Conservation (phyloP, 2,797 vertebrate species). For the Pampus argenteus region DNA sequence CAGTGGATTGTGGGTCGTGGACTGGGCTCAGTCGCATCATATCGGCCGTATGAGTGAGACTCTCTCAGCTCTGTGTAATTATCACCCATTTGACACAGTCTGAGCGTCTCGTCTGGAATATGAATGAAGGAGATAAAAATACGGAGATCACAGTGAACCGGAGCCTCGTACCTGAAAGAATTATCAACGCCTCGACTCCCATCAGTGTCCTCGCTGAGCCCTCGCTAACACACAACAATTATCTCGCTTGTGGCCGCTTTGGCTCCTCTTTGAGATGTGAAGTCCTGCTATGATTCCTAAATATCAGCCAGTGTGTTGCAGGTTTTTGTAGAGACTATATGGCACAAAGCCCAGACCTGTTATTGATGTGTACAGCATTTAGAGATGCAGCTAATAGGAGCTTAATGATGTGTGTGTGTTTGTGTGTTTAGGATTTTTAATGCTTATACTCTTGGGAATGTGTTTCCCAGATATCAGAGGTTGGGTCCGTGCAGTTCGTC, state of each 20-base stretch:
- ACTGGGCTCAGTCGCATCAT: conserved; percentile 39
- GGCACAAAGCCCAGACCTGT: conserved; percentile 39
- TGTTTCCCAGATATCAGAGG: conserved; percentile 24
- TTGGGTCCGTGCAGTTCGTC: conserved; percentile 30
- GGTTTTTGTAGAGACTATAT: conserved; percentile 23
- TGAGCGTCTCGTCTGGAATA: conserved; percentile 43
- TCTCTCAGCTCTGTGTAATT: conserved; percentile 51
- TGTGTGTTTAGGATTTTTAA: not conserved
- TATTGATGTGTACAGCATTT: conserved; percentile 25
- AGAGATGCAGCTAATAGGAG: conserved; percentile 22
- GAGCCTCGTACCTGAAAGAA: conserved; percentile 49
- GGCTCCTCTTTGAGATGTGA: conserved; percentile 35
- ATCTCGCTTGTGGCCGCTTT: conserved; percentile 27
- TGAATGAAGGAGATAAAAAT: conserved; percentile 51
- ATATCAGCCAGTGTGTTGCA: conserved; percentile 1
- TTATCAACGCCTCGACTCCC: conserved; percentile 47
- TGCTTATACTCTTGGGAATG: conserved; percentile 21
- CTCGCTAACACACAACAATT: conserved; percentile 38
- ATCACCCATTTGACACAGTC: conserved; percentile 57
- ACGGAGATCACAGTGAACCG: conserved; percentile 26
- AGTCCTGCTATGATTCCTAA: conserved; percentile 35
- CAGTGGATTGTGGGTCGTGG: conserved; percentile 11
- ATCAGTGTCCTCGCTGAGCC: conserved; percentile 39
- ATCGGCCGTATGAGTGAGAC: conserved; percentile 22
- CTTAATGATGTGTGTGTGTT: conserved; percentile 17